Base-by-base conservation (phyloP, 2,888 invertebrate species). In the Drosophila limbata region DNA sequence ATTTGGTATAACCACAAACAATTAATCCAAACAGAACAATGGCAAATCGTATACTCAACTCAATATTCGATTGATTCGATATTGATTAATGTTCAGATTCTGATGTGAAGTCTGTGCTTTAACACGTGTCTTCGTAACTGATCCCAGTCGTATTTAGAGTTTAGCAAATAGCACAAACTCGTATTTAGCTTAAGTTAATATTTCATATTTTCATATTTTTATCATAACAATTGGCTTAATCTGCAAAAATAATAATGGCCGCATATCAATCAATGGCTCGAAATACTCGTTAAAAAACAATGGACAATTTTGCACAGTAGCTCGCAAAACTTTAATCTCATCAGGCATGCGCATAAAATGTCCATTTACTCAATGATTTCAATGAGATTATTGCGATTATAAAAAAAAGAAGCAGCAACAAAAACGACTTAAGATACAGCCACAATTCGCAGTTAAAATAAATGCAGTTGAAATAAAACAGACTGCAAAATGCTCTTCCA, bases 221-320 rank as follows among this genome's bases (percentile, higher is more conserved):
- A 45, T 47, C 60, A 75, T 62, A 66, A 71, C 40, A 61, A 62
- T 75, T 70, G 66, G 57, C 64, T 75, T 69, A 65, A 77, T 74
- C 80, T 79, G 71, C 77, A 65, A 65, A 79, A 63, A 64, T 67
- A 67, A 67, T 75, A 74, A 75, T 69, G 64, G 62, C 65, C 50
- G 65, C 66, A 64, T 71, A 79, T 79, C 80, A 80, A 80, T 80
- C 75, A 80, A 75, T 55, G 28, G 62, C 62, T 52, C 31, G n/a
- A 45, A 57, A 52, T 33, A 44, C 15, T 44, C 42, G 39, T 40
- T 44, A 42, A 57, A 57, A 35, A 68, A 80, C 77, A 73, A 79
- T 77, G 65, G 65, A 17, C 42, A 69, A 71, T 69, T 69, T 67
- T 68, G 72, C 61, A 79, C 81, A 81, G 82, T 81, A 81, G 81